Evolutionary conservation across 1,140 invertebrate species (phyloP), one percentile per base, ranked within the genome.

Genomic region (Charaxes varanes): DNA sequence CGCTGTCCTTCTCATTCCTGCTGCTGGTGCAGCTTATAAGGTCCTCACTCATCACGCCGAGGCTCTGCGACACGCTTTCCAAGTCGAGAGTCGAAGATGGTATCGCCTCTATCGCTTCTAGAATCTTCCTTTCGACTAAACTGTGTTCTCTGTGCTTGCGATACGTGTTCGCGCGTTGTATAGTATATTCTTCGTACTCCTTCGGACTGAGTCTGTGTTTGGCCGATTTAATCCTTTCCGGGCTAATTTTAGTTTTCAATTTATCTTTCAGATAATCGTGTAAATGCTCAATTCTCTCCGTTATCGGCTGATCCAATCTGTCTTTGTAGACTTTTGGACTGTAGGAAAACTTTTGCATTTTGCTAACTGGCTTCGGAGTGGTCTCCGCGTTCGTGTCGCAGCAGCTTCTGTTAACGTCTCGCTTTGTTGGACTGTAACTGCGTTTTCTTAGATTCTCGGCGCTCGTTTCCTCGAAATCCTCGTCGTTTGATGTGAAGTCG

Each of bases 281-380:
- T n/a, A n/a, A n/a, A n/a, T n/a, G n/a, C n/a, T n/a, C n/a, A n/a
- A n/a, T n/a, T n/a, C n/a, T n/a, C n/a, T n/a, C n/a, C n/a, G n/a
- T n/a, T n/a, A n/a, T n/a, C n/a, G n/a, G n/a, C n/a, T n/a, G n/a
- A n/a, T n/a, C n/a, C n/a, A n/a, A n/a, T n/a, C n/a, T n/a, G n/a
- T 15, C 22, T 33, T 31, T 37, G n/a, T 21, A 7, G 5, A n/a
- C 6, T 30, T 51, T 51, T 1, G 63, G 68, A 42, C 48, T 67
- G 4, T 42, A 48, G 0, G 71, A 76, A 8, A 62, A 33, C 27
- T 70, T 80, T 28, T 71, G 64, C 41, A 78, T 62, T 41, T 81
- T 78, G 3, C 19, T 54, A 0, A 47, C 14, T 3, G 71, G 71
- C 45, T 76, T 81, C 3, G 73, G 76, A 0, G 76, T 80, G 0